Percentiles rank a stretch among this genome's conserved stretches.
Conservation (phyloP, 2,888 invertebrate genomes). For the Oscheius onirici region DNA sequence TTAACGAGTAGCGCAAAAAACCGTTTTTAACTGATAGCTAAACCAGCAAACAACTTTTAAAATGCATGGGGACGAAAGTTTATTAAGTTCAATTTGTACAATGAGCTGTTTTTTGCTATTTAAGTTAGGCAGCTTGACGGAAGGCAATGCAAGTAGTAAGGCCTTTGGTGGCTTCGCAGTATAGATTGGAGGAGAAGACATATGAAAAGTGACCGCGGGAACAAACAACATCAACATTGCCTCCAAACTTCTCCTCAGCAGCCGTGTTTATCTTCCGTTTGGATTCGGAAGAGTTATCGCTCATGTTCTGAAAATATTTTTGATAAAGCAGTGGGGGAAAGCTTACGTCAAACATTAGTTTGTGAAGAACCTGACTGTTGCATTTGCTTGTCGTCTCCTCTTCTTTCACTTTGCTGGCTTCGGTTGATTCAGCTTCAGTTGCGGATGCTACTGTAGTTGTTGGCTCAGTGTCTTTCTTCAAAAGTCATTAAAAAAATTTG, state of each 20-base stretch:
- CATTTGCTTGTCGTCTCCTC: constrained; percentile 50
- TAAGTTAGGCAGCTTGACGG: constrained; percentile 46
- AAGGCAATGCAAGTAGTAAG: constrained; percentile 59
- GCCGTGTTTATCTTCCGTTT: constrained; percentile 60
- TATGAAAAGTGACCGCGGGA: constrained; percentile 65
- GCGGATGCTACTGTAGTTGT: constrained; percentile 21
- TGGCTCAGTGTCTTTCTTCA: constrained; percentile 32
- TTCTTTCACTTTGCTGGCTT: constrained; percentile 26
- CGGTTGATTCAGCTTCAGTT: constrained; percentile 10
- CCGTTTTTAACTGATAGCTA: too few relatives aligned
- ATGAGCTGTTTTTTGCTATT: not conserved
- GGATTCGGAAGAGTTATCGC: constrained; percentile 60
- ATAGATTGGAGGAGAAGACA: constrained; percentile 60
- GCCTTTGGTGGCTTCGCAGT: constrained; percentile 57
- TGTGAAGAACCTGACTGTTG: constrained; percentile 57
- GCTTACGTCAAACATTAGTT: constrained; percentile 59
- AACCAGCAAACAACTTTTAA: too few relatives aligned
- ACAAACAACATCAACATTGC: constrained; percentile 67
- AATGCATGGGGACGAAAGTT: too few relatives aligned
- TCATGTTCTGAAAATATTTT: constrained; percentile 58
- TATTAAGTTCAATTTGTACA: not conserved
- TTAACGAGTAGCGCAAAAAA: too few relatives aligned
- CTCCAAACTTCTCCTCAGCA: constrained; percentile 60
- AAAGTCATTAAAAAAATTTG: too few relatives aligned
- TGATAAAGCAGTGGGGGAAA: not conserved